phyloP scores from a whole-genome alignment of 2,888 invertebrate genomes.

The Melikaiella ostensackeni region DNA sequence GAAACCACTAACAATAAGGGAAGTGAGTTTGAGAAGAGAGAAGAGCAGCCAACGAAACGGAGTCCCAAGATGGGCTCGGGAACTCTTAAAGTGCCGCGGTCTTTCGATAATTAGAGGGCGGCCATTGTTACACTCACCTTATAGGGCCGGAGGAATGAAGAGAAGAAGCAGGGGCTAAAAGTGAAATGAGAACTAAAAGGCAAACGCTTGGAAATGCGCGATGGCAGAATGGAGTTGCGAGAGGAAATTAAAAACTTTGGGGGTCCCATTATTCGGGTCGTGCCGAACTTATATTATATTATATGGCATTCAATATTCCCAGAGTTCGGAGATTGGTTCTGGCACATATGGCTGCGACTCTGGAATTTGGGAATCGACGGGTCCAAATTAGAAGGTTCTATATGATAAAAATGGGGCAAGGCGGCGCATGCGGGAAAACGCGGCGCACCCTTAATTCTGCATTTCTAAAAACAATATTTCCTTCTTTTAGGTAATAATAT shows the following conservation, averaged over 20 bases:
- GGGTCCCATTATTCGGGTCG: slow-evolving; percentile 46
- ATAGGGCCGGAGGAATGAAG: slow-evolving; percentile 54
- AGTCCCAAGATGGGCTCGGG: slow-evolving; percentile 69
- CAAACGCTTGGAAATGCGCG: slow-evolving; percentile 50
- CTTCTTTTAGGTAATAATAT: too few relatives aligned
- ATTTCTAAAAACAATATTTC: too few relatives aligned
- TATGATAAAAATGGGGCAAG: too few relatives aligned
- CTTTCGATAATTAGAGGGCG: slow-evolving; percentile 76
- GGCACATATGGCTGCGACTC: too few relatives aligned
- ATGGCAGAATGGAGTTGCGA: slow-evolving; percentile 44
- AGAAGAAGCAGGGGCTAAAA: slow-evolving; percentile 52
- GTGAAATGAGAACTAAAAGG: slow-evolving; percentile 53
- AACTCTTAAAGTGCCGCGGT: slow-evolving; percentile 75
- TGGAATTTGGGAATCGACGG: too few relatives aligned
- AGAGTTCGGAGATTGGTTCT: background rate
- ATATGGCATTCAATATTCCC: background rate
- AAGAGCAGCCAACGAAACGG: slow-evolving; percentile 61
- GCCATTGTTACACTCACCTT: slow-evolving; percentile 72
- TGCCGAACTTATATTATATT: slow-evolving; percentile 40
- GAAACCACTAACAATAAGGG: slow-evolving; percentile 43
- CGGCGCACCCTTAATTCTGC: too few relatives aligned
- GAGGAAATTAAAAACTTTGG: slow-evolving; percentile 49
- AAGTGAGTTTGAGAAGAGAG: slow-evolving; percentile 64
- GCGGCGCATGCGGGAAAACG: too few relatives aligned
- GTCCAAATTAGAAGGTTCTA: too few relatives aligned